Evolutionary conservation across 2,113 vertebrate species (phyloP).

Genomic region (Proteles cristata): DNA sequence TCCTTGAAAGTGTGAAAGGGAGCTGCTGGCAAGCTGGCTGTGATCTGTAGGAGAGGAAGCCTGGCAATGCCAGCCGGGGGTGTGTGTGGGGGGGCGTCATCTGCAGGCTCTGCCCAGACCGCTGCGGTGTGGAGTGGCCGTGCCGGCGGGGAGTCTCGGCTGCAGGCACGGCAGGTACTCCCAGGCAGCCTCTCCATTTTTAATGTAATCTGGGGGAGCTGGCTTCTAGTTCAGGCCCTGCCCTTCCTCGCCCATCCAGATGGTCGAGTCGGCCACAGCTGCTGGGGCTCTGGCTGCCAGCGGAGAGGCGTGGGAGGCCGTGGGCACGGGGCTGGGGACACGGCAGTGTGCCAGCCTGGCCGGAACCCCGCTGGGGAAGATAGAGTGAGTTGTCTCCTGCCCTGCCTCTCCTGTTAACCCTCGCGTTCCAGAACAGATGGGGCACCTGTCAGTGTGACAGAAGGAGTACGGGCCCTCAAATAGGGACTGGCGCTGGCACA

Average conservation of each 20-base stretch:
- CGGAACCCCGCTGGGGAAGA: not conserved
- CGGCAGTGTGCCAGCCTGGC: not conserved
- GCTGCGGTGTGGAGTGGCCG: conserved; percentile 79
- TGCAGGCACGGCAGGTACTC: not conserved
- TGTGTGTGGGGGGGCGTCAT: not conserved
- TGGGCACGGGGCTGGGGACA: not conserved
- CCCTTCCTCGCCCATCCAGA: not conserved
- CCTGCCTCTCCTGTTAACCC: not conserved
- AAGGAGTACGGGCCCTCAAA: not conserved
- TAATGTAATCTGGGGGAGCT: conserved; percentile 19
- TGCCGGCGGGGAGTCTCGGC: conserved; percentile 80
- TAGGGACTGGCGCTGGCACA: not conserved
- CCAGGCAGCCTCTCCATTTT: conserved; percentile 37
- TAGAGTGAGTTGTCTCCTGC: conserved; percentile 43
- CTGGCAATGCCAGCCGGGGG: not conserved
- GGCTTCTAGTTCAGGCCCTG: conserved; percentile 51
- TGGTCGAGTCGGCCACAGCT: conserved; percentile 56
- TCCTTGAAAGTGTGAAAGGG: not conserved
- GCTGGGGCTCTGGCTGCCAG: conserved; percentile 44
- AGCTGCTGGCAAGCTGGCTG: not conserved
- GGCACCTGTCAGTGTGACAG: conserved; percentile 12
- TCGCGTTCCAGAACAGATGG: conserved; percentile 36
- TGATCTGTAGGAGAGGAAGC: conserved; percentile 13
- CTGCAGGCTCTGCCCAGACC: conserved; percentile 52
- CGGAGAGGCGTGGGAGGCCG: conserved; percentile 15